Conservation (phyloP, 2,888 invertebrate species). For the Parthenolecanium corni region DNA sequence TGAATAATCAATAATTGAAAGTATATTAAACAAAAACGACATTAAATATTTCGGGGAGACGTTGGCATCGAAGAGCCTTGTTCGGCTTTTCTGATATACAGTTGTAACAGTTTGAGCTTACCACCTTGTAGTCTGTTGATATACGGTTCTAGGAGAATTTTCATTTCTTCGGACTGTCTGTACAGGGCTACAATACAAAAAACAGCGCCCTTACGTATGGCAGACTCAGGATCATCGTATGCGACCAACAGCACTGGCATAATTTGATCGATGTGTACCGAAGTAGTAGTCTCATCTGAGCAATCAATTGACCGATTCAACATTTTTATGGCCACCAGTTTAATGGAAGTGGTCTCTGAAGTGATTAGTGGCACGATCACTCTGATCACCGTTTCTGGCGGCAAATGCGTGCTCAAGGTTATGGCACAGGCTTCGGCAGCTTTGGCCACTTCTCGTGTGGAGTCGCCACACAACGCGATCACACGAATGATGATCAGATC, state of each 20-base stretch:
- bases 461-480: conserved; percentile 67
- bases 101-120: conserved; percentile 73
- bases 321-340: conserved; percentile 86
- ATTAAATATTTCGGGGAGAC: conserved; percentile 33
- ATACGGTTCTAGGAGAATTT: conserved; percentile 64
- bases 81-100: conserved; percentile 59
- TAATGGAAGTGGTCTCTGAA: conserved; percentile 74
- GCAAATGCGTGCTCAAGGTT: conserved; percentile 38
- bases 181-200: conserved; percentile 95
- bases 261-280: conserved; percentile 62
- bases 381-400: conserved; percentile 41
- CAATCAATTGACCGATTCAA: conserved; percentile 72
- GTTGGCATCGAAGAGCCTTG: conserved; percentile 34
- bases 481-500: conserved; percentile 84
- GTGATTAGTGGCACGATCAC: conserved; percentile 70
- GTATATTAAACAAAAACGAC: too few relatives aligned
- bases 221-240: conserved; percentile 82
- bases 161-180: conserved; percentile 65
- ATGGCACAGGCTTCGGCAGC: conserved; percentile 75
- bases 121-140: conserved; percentile 71
- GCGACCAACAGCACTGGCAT: conserved; percentile 85
- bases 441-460: conserved; percentile 53
- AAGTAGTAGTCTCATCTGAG: conserved; percentile 52
- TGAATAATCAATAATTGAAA: too few relatives aligned
- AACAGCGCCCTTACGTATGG: conserved; percentile 89